Base-by-base conservation (phyloP, 2,888 invertebrate genomes). In the Fabriciana adippe region DNA sequence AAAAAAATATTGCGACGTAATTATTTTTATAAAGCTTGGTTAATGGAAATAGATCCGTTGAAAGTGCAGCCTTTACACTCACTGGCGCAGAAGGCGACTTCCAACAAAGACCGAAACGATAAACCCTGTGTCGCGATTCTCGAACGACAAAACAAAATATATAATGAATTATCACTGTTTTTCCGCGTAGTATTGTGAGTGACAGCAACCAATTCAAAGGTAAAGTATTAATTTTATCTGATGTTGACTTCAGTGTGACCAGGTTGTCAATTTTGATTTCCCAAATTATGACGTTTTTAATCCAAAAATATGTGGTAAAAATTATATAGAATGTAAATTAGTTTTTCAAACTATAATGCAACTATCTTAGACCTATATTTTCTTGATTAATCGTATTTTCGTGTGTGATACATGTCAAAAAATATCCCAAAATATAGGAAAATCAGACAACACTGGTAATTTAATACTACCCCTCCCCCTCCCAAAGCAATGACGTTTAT, bases 81-180 rank as follows among this genome's bases (percentile, higher is more conserved):
- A 92, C 93, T 93, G 93, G 93, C 87, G 88, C 80, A 93, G 92
- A 93, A 93, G 93, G 87, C 86, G 78, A 82, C 89, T 86, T 79
- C 78, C 84, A 86, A 84, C 82, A 83, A 86, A 85, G 79, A 79
- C 72, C 35, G 74, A 73, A 76, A 71, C 79, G 82, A 84, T 84
- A 85, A 85, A 82, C 79, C 64, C 71, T 70, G 68, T 70, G 74
- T 74, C 75, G 75, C 64, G 70, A 75, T 75, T 76, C 11, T 41
- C 35, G 76, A 79, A 16, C 15, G 35, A 18, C 79, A 77, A 81
- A 78, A 78, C 73, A 78, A 79, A 75, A 78, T 75, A 75, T 74
- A 74, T 68, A 74, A 66, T 71, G 71, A 76, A 69, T 72, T 75
- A 76, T 75, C 75, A 72, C 71, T 80, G 78, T 78, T 81, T 78